phyloP scores from a whole-genome alignment of 2,888 invertebrate species.

The Bugulina stolonifera region DNA sequence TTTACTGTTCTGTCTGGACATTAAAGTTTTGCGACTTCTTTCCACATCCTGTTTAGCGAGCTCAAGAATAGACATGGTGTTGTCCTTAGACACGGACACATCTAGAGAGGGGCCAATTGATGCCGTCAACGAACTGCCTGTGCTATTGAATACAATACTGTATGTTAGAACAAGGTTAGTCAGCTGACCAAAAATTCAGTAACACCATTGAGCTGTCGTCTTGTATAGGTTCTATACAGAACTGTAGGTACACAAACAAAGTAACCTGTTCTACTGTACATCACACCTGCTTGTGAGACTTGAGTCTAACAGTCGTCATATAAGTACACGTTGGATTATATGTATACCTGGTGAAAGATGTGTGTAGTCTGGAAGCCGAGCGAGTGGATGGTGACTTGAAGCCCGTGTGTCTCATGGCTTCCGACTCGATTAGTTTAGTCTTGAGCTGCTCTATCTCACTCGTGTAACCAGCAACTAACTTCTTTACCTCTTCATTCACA shows the following conservation, averaged over 20 bases:
- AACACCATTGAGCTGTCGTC: no score
- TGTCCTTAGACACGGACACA: constrained; percentile 6
- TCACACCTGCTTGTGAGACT: no score
- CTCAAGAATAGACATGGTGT: constrained; percentile 12
- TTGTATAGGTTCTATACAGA: no score
- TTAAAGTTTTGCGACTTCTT: background rate
- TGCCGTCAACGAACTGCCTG: no score
- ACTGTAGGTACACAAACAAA: no score
- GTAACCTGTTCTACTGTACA: no score
- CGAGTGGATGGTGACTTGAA: constrained; percentile 41
- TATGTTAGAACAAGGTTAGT: no score
- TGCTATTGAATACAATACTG: no score
- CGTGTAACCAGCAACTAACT: constrained; percentile 75
- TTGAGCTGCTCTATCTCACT: constrained; percentile 82
- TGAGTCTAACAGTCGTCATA: no score
- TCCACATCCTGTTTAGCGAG: constrained; percentile 24
- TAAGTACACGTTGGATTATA: background rate
- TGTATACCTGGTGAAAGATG: constrained; percentile 31
- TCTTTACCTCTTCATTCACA: constrained; percentile 40
- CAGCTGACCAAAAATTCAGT: no score
- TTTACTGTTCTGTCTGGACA: background rate
- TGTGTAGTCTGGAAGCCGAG: constrained; percentile 20
- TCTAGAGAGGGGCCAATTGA: background rate
- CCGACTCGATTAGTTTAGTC: constrained; percentile 81
- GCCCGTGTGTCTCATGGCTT: constrained; percentile 69